A percentile compares a stretch with the other conserved stretches of the same genome.
Conservation (phyloP, 1,140 invertebrate species). For the Papilio polyxenes region DNA sequence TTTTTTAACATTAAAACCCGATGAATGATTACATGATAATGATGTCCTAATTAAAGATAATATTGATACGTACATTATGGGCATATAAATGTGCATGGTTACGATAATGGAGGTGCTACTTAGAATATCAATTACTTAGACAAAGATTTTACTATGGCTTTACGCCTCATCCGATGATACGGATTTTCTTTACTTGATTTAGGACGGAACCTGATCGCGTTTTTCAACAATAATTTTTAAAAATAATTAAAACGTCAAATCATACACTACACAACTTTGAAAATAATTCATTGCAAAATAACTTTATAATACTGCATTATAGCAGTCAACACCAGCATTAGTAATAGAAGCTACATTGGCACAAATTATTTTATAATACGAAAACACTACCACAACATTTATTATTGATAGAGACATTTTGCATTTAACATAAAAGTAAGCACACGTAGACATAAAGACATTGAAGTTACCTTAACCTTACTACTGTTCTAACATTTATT, state of each 20-base stretch:
- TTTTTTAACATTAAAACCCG: background rate
- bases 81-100: background rate
- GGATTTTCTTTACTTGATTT: conserved; percentile 41
- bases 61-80: background rate
- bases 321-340: conserved; percentile 30
- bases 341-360: conserved; percentile 31
- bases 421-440: background rate
- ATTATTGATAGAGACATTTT: background rate
- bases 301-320: conserved; percentile 23
- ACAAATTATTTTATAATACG: conserved; percentile 4
- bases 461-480: background rate
- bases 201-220: conserved; percentile 52
- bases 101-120: background rate
- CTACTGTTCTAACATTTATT: background rate
- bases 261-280: conserved; percentile 2
- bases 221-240: conserved; percentile 39
- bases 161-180: background rate
- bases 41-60: background rate
- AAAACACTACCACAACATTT: conserved; percentile 9
- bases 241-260: conserved; percentile 17
- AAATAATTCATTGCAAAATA: conserved; percentile 29
- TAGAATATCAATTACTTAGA: background rate
- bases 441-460: background rate
- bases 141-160: background rate
- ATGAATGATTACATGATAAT: background rate